These are phyloP conservation scores for Scaptodrosophila latifasciaeformis DNA, from an alignment of 2,888 invertebrate genomes.

Conservation along the genomic window DNA sequence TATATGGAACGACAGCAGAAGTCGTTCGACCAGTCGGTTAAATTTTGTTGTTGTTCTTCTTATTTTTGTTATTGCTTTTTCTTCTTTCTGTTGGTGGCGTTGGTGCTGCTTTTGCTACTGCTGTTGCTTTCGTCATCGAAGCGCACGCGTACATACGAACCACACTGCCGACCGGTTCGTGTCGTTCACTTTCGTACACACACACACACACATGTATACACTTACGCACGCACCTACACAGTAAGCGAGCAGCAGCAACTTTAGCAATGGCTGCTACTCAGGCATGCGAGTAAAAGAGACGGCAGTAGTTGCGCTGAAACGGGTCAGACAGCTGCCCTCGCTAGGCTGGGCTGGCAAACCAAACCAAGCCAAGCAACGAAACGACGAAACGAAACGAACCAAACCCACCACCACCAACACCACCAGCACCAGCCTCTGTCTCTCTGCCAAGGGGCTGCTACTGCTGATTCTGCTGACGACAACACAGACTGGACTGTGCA, in stretches of 20 bases:
- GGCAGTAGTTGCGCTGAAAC: background rate
- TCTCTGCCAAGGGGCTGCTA: too few species aligned
- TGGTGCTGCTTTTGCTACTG: background rate
- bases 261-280: conserved; percentile 55
- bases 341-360: background rate
- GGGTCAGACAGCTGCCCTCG: conserved; percentile 16
- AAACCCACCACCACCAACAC: too few species aligned
- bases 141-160: conserved; percentile 23
- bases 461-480: too few species aligned
- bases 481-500: too few species aligned
- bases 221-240: background rate
- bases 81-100: conserved; percentile 13
- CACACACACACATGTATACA: conserved; percentile 4
- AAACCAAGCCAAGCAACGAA: background rate
- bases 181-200: conserved; percentile 11
- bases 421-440: too few species aligned
- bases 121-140: conserved; percentile 6
- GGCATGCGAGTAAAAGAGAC: background rate
- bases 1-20: conserved; percentile 44
- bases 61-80: conserved; percentile 19
- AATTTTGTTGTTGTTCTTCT: conserved; percentile 28
- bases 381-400: too few species aligned
- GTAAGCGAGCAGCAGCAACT: too few species aligned
- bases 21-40: conserved; percentile 55
- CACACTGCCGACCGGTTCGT: conserved; percentile 22